Conservation (phyloP, 2,797 vertebrate species). For the Hippoglossus hippoglossus region DNA sequence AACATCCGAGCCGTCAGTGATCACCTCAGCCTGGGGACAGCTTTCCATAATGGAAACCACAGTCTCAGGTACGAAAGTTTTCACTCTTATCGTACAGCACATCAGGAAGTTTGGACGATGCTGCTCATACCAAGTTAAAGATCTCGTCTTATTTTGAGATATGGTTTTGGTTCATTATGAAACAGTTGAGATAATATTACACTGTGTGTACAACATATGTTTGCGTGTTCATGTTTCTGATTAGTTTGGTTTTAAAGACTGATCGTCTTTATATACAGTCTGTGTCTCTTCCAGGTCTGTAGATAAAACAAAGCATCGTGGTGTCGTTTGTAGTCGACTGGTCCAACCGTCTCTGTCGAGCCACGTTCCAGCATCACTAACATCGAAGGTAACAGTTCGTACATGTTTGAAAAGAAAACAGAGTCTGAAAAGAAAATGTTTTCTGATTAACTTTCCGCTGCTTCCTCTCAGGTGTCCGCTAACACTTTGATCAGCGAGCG, state of each 20-base stretch:
- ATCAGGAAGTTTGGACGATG: no score
- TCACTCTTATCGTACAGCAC: not conserved
- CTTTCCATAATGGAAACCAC: constrained; percentile 29
- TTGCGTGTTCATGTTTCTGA: no score
- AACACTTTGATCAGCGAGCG: constrained; percentile 44
- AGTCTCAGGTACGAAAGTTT: constrained; percentile 47
- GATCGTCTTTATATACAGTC: no score
- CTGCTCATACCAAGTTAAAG: no score
- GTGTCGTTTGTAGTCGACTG: constrained; percentile 73
- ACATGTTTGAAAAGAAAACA: not conserved
- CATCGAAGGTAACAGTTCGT: constrained; percentile 69
- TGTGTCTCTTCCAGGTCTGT: constrained; percentile 71
- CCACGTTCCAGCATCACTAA: constrained; percentile 6
- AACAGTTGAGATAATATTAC: no score
- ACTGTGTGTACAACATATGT: no score
- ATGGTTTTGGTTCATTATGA: no score
- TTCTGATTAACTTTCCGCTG: not conserved
- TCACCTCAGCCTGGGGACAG: constrained; percentile 6
- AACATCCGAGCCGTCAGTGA: not conserved
- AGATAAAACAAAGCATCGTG: constrained; percentile 81
- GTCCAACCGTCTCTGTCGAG: constrained; percentile 69
- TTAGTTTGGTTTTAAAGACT: no score
- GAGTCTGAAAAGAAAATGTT: not conserved
- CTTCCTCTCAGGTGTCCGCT: constrained; percentile 52
- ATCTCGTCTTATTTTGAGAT: no score